Base-by-base conservation (phyloP, 2,113 vertebrate species). In the Machaerirhynchus nigripectus region DNA sequence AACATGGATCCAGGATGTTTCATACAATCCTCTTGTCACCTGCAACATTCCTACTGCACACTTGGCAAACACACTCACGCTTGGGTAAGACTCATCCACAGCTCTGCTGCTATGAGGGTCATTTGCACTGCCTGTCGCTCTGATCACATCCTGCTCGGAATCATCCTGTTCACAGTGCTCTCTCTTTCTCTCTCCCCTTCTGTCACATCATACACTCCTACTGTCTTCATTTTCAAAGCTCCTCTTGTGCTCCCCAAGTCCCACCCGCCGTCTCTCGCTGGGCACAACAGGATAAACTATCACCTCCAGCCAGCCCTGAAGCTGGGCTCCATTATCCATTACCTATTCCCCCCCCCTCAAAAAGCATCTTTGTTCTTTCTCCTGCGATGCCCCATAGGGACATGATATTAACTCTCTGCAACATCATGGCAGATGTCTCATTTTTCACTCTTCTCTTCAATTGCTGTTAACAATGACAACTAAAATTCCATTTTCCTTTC, bases 21-120 rank as follows among this genome's bases (percentile, higher is more conserved):
- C 1, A 11, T 15, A 40, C 24, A 85, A 79, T 57, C 31, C 37
- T 46, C 87, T 52, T n/a, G 28, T 44, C 49, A 56, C 63, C 67
- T 80, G 42, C 53, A 84, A 23, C 52, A 74, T 3, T 52, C 31
- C 28, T 37, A 21, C 53, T 30, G 35, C 49, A 89, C n/a, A 15
- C 55, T 12, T 30, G 20, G 73, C 69, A 87, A 71, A 67, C 1
- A 2, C 40, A 18, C 19, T 24, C 56, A 23, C 0, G 0, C 53
- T 57, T 8, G 1, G 39, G 10, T 59, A 37, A 42, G 17, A 23
- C 40, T 55, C 53, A 52, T 26, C 42, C 79, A 40, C 56, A 47
- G 3, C 2, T 1, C 84, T 70, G 46, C 56, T 53, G 60, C n/a
- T 0, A 0, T 1, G 11, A 0, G 0, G n/a, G 40, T 39, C 26